phyloP scores from a whole-genome alignment of 30 jellyfish, hydroid and myxozoan genomes.

The Chrysaora quinquecirrha region DNA sequence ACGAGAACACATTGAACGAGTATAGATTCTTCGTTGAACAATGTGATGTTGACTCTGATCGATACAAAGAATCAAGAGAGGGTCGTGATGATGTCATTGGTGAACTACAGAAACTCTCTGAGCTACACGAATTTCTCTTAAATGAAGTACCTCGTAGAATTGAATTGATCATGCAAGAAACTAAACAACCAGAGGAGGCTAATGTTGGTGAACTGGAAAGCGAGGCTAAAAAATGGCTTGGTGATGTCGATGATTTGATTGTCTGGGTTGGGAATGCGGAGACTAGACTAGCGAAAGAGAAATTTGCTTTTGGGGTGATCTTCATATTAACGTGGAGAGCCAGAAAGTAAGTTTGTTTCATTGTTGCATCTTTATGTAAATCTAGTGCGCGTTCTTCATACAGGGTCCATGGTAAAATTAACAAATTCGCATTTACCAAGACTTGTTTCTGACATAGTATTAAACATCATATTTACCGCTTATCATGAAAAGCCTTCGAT shows the following conservation, averaged over 20 bases:
- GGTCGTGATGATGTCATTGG: constrained; percentile 67
- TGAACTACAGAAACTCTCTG: constrained; percentile 52
- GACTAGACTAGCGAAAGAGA: constrained; percentile 44
- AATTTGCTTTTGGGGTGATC: constrained; percentile 25
- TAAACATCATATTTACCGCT: too few relatives aligned
- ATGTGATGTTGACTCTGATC: constrained; percentile 34
- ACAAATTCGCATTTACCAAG: too few relatives aligned
- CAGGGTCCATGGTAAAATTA: too few relatives aligned
- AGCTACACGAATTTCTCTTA: constrained; percentile 64
- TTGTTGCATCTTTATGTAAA: too few relatives aligned
- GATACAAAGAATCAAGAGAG: constrained; percentile 66
- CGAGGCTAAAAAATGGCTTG: constrained; percentile 35
- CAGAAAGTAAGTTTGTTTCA: constrained; percentile 49
- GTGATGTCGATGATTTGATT: constrained; percentile 19
- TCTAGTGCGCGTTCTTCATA: too few relatives aligned
- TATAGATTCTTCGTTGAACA: constrained; percentile 59
- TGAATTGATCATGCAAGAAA: constrained; percentile 60
- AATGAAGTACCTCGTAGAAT: constrained; percentile 71
- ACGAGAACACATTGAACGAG: constrained; percentile 54
- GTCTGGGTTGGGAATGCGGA: constrained; percentile 35
- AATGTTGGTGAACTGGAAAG: constrained; percentile 27
- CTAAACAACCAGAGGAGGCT: background rate
- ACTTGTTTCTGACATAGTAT: too few relatives aligned
- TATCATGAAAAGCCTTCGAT: too few relatives aligned
- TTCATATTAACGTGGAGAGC: constrained; percentile 9